A percentile compares a stretch with the other conserved stretches of the same genome.
phyloP scores from a whole-genome alignment of 2,797 vertebrate genomes.

The Antennarius maculatus region DNA sequence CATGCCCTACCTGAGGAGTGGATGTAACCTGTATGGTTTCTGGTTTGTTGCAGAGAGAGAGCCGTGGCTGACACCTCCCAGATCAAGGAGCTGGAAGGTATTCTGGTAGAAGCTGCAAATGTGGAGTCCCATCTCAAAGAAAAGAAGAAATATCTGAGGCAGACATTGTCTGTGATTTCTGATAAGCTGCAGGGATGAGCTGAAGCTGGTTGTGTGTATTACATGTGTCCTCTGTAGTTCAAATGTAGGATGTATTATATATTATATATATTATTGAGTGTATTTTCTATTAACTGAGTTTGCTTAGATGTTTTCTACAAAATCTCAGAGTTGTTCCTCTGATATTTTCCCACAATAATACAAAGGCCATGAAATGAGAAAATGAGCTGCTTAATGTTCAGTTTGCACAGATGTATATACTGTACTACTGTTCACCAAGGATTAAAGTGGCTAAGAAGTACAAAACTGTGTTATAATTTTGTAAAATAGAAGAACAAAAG shows the following conservation, averaged over 20 bases:
- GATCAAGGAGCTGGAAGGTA: conserved; percentile 73
- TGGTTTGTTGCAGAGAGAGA: conserved; percentile 68
- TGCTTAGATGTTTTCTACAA: no score
- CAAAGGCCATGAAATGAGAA: no score
- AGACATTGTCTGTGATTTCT: conserved; percentile 73
- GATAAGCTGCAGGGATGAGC: conserved; percentile 73
- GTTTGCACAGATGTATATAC: neutral
- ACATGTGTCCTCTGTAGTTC: no score
- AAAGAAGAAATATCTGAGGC: conserved; percentile 76
- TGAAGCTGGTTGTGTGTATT: no score
- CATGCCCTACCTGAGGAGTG: no score
- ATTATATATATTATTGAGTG: no score
- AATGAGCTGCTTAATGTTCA: neutral
- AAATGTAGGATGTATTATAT: no score
- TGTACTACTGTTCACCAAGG: neutral
- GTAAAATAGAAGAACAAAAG: no score
- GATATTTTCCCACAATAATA: no score
- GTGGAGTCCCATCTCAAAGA: conserved; percentile 75
- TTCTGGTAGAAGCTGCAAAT: conserved; percentile 71
- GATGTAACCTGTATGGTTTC: neutral
- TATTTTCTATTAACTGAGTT: no score
- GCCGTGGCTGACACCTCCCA: conserved; percentile 66
- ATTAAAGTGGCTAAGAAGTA: neutral
- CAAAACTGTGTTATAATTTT: neutral
- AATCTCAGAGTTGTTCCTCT: no score